phyloP scores from a whole-genome alignment of 1,140 invertebrate species.

The Nomia melanderi region DNA sequence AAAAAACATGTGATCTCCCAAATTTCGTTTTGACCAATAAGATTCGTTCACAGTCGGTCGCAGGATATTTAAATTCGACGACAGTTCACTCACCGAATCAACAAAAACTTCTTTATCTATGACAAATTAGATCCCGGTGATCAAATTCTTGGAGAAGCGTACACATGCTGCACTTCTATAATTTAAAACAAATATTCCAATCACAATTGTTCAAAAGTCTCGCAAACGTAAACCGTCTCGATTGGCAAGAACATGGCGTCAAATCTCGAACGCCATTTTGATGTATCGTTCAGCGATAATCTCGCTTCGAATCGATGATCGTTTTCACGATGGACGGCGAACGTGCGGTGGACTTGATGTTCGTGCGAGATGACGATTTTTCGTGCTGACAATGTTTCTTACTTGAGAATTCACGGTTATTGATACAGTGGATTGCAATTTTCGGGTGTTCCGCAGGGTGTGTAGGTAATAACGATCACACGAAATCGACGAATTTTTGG shows the following conservation, averaged over 20 bases:
- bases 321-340: slow-evolving; percentile 71
- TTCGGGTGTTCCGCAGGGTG: not conserved
- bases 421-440: slow-evolving; percentile 5
- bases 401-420: slow-evolving; percentile 6
- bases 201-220: not conserved
- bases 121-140: not conserved
- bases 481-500: not conserved
- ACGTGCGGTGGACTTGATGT: slow-evolving; percentile 70
- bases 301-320: slow-evolving; percentile 42
- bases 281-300: slow-evolving; percentile 41
- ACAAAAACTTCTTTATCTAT: not conserved
- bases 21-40: not conserved
- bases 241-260: slow-evolving; percentile 21
- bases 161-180: not conserved
- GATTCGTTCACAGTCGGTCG: not conserved
- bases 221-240: not conserved
- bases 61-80: not conserved
- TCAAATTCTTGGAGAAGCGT: not conserved
- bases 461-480: not conserved
- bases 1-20: not conserved
- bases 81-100: too few species aligned
- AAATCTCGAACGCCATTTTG: slow-evolving; percentile 34
- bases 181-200: not conserved
- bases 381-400: slow-evolving; percentile 62
- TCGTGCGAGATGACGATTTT: slow-evolving; percentile 61